Percentiles rank a stretch among this genome's conserved stretches.
These are phyloP conservation scores for Sylvilagus floridanus DNA, from an alignment of 2,797 vertebrate species.

Conservation along the genomic window DNA sequence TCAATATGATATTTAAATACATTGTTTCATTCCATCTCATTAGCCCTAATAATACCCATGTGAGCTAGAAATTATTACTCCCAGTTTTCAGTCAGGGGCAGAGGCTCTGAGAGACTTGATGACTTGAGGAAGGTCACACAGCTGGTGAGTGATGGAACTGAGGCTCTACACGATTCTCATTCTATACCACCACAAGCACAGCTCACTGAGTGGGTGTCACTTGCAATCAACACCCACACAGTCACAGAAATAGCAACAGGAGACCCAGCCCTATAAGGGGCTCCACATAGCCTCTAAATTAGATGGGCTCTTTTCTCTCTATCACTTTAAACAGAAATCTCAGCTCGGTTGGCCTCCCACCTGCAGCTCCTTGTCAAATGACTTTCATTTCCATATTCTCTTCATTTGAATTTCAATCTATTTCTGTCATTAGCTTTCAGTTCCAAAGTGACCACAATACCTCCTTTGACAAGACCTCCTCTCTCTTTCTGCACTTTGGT, in stretches of 20 bases:
- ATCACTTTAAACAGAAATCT: not conserved
- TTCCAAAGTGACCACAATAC: not conserved
- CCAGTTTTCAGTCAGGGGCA: not conserved
- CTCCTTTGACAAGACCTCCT: not conserved
- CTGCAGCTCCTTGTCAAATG: not conserved
- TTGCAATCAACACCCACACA: not conserved
- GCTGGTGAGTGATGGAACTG: not conserved
- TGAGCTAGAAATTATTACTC: not conserved
- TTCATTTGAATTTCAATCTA: constrained; percentile 2
- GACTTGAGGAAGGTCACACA: not conserved
- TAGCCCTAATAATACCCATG: not conserved
- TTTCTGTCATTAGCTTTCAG: constrained; percentile 35
- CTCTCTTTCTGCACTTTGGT: not conserved
- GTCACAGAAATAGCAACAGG: not conserved
- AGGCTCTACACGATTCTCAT: not conserved
- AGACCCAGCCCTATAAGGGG: no score
- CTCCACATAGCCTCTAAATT: not conserved
- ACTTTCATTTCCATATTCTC: not conserved
- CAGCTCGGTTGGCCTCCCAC: not conserved
- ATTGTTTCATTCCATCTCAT: not conserved
- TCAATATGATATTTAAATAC: not conserved
- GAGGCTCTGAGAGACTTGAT: not conserved
- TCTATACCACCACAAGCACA: not conserved
- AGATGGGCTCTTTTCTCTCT: not conserved
- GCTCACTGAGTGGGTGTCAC: no score